Conservation (phyloP, 2,888 invertebrate genomes). For the Schizaphis graminum region DNA sequence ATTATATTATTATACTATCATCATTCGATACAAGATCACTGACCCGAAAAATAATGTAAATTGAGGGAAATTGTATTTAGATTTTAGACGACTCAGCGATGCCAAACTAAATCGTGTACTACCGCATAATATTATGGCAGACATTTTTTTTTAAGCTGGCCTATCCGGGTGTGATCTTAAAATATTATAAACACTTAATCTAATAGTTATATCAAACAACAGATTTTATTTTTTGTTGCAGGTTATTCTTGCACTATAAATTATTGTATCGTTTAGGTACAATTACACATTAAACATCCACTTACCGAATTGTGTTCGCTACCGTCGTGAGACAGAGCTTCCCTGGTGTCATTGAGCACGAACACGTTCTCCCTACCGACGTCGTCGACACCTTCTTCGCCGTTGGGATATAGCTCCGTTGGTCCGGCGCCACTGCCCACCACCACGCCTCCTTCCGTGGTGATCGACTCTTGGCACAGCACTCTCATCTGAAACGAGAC, state of each 20-base stretch:
- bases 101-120: neutral
- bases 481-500: conserved; percentile 50
- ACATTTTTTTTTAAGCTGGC: neutral
- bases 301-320: conserved; percentile 85
- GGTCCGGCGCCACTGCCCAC: conserved; percentile 66
- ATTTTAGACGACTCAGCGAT: neutral
- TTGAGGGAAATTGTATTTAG: neutral
- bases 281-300: conserved; percentile 67
- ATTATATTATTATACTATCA: neutral
- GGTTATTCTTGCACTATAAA: neutral
- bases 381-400: conserved; percentile 51
- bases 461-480: conserved; percentile 64
- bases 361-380: conserved; percentile 66
- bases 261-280: conserved; percentile 69
- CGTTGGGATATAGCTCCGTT: conserved; percentile 66
- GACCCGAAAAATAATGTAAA: neutral
- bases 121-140: neutral
- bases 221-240: neutral
- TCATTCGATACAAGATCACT: neutral
- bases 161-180: neutral
- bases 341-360: conserved; percentile 78
- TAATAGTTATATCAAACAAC: neutral
- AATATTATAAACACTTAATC: neutral
- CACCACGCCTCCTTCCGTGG: conserved; percentile 63
- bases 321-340: conserved; percentile 81